Evolutionary conservation across 2,888 invertebrate species (phyloP), one percentile per base, ranked within the genome.

Genomic region (Stenoptilia bipunctidactyla): DNA sequence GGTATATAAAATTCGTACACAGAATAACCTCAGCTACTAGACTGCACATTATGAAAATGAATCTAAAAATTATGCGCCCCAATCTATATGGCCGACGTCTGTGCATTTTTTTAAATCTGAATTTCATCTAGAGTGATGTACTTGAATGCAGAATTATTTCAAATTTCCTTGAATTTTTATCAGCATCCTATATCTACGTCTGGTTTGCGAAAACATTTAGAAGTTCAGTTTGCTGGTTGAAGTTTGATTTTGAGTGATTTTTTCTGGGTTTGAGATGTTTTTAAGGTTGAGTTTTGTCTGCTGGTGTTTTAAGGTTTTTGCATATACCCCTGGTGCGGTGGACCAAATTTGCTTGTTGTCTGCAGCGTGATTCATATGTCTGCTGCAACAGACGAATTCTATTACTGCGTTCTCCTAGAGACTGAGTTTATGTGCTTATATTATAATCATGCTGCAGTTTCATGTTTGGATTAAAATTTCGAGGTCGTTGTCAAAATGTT

Each of bases 101-200:
- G 66, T 76, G 79, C 80, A 82, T 82, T 82, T 77, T 60, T 79
- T 65, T 60, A 54, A 20, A 73, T 70, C 67, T 74, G 68, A 74
- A 72, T 71, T 72, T 71, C 60, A 71, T 70, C 59, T 58, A 48
- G 52, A 60, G 56, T 62, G 63, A 73, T 75, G 75, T 77, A 76
- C 76, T 77, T 70, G 66, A 70, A 59, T 80, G 79, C 80, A 79
- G 70, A 79, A 72, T 68, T 59, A 68, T 34, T 65, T 71, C 61
- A 58, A 70, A 76, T 79, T 80, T 80, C 80, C 79, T 83, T 83
- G 82, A 83, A 83, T 83, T 82, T 83, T 74, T 69, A 83, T 76
- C 61, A 71, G 70, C 41, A 44, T 58, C 51, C 58, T 71, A 52
- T 51, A 57, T 72, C 67, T 71, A 57, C 51, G 66, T 69, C 64